phyloP scores from a whole-genome alignment of 2,888 invertebrate species.

The Tetramorium bicarinatum region DNA sequence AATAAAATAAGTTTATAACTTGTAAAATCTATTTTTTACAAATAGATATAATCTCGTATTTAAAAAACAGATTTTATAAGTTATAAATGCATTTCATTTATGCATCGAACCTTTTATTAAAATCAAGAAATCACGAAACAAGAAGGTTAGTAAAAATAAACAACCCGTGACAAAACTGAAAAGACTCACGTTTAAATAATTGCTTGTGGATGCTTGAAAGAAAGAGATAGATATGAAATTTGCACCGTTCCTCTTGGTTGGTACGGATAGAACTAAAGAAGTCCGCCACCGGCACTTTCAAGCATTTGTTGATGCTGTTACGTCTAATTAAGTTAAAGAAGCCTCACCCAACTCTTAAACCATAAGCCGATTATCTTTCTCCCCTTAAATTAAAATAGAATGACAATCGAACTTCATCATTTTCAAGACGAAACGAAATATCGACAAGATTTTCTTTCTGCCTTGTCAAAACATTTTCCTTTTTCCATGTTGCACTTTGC shows the following conservation, averaged over 20 bases:
- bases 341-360: constrained; percentile 78
- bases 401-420: constrained; percentile 57
- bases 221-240: constrained; percentile 31
- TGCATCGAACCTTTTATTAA: background rate
- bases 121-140: background rate
- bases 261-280: constrained; percentile 75
- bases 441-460: constrained; percentile 20
- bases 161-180: constrained; percentile 9
- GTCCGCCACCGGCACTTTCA: constrained; percentile 73
- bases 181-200: constrained; percentile 68
- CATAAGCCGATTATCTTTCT: constrained; percentile 81
- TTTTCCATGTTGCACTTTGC: constrained; percentile 2
- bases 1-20: constrained; percentile 4
- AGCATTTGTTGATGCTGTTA: constrained; percentile 83
- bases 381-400: constrained; percentile 75
- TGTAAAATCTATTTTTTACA: background rate
- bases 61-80: constrained; percentile 2
- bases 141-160: constrained; percentile 11
- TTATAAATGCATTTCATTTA: background rate
- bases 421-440: constrained; percentile 44
- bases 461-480: background rate
- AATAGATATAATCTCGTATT: background rate
- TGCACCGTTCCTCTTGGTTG: constrained; percentile 44
- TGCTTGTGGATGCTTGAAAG: constrained; percentile 38
- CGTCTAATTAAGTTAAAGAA: constrained; percentile 84